Base-by-base conservation (phyloP, 2,113 vertebrate genomes). In the Zosterops japonicus region DNA sequence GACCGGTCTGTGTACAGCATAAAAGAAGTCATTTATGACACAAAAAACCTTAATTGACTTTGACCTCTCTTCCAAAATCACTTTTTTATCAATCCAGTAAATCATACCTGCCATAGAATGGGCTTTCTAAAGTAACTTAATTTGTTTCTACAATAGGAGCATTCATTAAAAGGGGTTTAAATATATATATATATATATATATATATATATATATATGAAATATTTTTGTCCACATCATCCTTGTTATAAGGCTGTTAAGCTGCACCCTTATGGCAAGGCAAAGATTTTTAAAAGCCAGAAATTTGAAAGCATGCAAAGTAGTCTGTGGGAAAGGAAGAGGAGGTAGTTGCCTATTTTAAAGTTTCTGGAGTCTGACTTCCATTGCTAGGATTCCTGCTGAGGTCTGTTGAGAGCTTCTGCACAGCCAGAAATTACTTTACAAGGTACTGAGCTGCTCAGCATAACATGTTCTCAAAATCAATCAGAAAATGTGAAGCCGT, bases 21-120 rank as follows among this genome's bases (percentile, higher is more conserved):
- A 93, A 96, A 96, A 89, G 82, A 93, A 96, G 90, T 76, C 31
- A 92, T 96, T 97, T 96, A 83, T 55, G 77, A 87, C 88, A 80
- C n/a, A 80, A 59, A 89, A 95, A 72, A 35, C 49, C 50, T 78
- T 91, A 57, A 77, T 81, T 92, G 65, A 87, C 46, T 93, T 95
- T 75, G 75, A 91, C 57, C 44, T 86, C 52, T 65, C 33, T 83
- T 94, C 84, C 8, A 25, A 95, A 68, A 90, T 57, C 29, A 12
- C 1, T 20, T 56, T 77, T 93, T 90, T 12, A 90, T 96, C 81
- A 68, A 24, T 68, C 53, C 20, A 39, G 21, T 78, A 35, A 83
- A 81, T 95, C 76, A 60, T 96, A 78, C 57, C 42, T 95, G 55
- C 83, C 83, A 78, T 69, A 91, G 41, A 94, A 80, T 65, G 35